phyloP scores from a whole-genome alignment of 2,113 vertebrate genomes.

The Bufo gargarizans region DNA sequence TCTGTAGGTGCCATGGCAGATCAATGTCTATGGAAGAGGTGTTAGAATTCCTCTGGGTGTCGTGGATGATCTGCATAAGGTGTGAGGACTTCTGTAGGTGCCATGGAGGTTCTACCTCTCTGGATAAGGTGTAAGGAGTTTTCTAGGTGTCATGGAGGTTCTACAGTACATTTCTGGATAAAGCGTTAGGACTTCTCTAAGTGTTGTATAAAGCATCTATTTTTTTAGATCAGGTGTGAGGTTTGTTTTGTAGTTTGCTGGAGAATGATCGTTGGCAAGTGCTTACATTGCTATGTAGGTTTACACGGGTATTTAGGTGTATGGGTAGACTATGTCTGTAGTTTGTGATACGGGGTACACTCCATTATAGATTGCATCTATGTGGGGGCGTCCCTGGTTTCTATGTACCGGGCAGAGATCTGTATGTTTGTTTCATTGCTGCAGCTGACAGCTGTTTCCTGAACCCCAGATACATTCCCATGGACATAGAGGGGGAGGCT shows the following conservation, averaged over 20 bases:
- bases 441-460: conserved; percentile 20
- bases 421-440: background rate
- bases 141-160: background rate
- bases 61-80: background rate
- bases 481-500: background rate
- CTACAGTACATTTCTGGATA: background rate
- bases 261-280: background rate
- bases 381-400: background rate
- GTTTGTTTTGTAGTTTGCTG: background rate
- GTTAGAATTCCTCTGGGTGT: no score
- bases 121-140: background rate
- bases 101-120: background rate
- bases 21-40: no score
- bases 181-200: background rate
- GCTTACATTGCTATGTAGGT: background rate
- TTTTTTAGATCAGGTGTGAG: background rate
- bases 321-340: background rate
- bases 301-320: background rate
- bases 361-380: background rate
- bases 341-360: background rate
- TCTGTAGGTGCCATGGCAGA: no score
- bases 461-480: conserved; percentile 13
- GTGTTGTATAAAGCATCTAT: background rate
- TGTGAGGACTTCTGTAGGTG: background rate
- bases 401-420: background rate